Base-by-base conservation (phyloP, 1,140 invertebrate species). In the Conopomorpha cramerella region DNA sequence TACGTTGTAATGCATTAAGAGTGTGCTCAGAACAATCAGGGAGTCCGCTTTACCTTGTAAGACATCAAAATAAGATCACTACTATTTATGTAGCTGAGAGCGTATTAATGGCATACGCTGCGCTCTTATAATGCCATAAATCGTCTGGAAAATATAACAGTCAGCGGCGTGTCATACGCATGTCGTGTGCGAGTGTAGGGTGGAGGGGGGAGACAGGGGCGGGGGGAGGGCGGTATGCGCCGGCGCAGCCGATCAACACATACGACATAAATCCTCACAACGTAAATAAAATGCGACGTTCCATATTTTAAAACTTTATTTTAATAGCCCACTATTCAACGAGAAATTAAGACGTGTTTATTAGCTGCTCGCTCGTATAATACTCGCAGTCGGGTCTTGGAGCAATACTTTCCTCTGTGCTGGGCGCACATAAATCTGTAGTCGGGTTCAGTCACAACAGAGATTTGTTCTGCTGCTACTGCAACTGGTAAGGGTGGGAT, bases 71-170 rank as follows among this genome's bases (percentile, higher is more conserved):
- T 68, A 68, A 76, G 65, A 72, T 72, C 52, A 70, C 54, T 59
- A 61, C 52, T 72, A 72, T 76, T 71, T 76, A 76, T 72, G 67
- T 45, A 64, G 55, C 59, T 60, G 65, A 56, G 51, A 70, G 65
- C 48, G 55, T 61, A 68, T 67, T 66, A 70, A 70, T 55, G 55
- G 58, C 53, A 56, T 49, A 49, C 49, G 55, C 49, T 41, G 50
- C 46, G 46, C 62, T 72, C 67, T 72, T 76, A 72, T 71, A 71
- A 67, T 60, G 58, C 52, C 52, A 72, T 76, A 76, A 76, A 76
- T 76, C 60, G 71, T 72, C 55, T 71, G 62, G 62, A 70, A 71
- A 71, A 76, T 76, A 76, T 76, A 76, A 68, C 61, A 44, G 52
- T 76, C 67, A 72, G 39, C 67, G 51, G 49, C 49, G 39, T 59